Evolutionary conservation across 2,113 vertebrate genomes (phyloP), one percentile per base, ranked within the genome.

Genomic region (Ciconia stormi): DNA sequence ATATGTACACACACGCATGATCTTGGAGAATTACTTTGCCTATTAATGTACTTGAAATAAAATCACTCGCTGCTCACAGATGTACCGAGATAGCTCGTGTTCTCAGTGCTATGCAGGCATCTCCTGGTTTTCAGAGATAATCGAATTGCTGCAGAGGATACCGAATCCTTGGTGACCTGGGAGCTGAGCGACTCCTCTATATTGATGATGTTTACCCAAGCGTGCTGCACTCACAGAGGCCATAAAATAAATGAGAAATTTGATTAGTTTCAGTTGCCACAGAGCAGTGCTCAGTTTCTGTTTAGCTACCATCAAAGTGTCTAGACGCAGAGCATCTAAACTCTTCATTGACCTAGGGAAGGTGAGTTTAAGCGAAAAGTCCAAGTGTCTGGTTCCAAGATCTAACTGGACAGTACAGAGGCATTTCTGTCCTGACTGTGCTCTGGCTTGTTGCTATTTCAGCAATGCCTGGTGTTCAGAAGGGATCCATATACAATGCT

Each of bases 221-320:
- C 36, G 13, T 10, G 3, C 67, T 59, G 90, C 82, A 82, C 69
- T 82, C 12, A 1, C 59, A 63, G 67, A 52, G 76, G 47, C 88
- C 80, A 83, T 93, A 93, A 93, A 95, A 89, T 67, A 94, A 94
- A 95, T 82, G 83, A 96, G 89, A 92, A 96, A 96, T 92, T 36
- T 87, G 71, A 95, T 96, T 95, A 32, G 59, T 91, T 92, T 93
- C 47, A 17, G 58, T 95, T 83, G 50, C 83, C 83, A 32, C 65
- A 82, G 69, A 94, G 55, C 72, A 34, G 42, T 12, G 13, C 59
- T 90, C 13, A 1, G 46, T 73, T 92, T 95, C 62, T 94, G 20
- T 83, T 70, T 63, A 80, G 47, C 62, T 94, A 3, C 67, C 18
- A 73, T 69, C 27, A n/a, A 69, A 83, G 29, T 29, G 25, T 49